phyloP scores from a whole-genome alignment of 2,797 vertebrate genomes.

The Galago senegalensis region DNA sequence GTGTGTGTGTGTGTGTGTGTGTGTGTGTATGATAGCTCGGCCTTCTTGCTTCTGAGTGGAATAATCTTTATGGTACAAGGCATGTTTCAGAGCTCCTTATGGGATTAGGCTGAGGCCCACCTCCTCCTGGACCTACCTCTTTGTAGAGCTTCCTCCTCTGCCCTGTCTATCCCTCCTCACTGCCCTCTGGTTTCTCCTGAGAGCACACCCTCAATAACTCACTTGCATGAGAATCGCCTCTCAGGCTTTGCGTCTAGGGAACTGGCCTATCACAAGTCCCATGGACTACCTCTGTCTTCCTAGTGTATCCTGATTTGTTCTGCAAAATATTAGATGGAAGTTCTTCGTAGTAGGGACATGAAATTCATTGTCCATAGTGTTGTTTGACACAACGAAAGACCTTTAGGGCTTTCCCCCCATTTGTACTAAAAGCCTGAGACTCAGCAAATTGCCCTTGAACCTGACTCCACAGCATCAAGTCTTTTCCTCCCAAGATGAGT shows the following conservation, averaged over 20 bases:
- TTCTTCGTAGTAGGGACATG: not conserved
- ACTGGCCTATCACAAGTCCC: not conserved
- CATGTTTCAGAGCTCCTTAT: not conserved
- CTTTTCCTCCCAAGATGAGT: not conserved
- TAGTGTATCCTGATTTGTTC: not conserved
- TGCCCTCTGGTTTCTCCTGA: not conserved
- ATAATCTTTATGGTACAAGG: fast-evolving
- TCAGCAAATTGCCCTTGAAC: not conserved
- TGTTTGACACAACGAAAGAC: not conserved
- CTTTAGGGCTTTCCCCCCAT: not conserved
- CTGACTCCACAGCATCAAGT: not conserved
- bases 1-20: fast-evolving
- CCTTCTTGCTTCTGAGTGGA: not conserved
- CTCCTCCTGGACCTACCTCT: not conserved
- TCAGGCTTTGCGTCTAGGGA: not conserved
- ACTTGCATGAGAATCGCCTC: not conserved
- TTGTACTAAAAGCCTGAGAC: not conserved
- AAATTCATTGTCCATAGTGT: not conserved
- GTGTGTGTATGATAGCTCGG: not conserved
- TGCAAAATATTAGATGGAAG: not conserved
- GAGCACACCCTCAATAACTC: not conserved
- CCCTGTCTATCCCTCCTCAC: fast-evolving
- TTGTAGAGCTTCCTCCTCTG: not conserved
- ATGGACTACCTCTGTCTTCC: not conserved
- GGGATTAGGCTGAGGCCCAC: not conserved